phyloP scores from a whole-genome alignment of 2,113 vertebrate species.

The Himantopus leucocephalus region DNA sequence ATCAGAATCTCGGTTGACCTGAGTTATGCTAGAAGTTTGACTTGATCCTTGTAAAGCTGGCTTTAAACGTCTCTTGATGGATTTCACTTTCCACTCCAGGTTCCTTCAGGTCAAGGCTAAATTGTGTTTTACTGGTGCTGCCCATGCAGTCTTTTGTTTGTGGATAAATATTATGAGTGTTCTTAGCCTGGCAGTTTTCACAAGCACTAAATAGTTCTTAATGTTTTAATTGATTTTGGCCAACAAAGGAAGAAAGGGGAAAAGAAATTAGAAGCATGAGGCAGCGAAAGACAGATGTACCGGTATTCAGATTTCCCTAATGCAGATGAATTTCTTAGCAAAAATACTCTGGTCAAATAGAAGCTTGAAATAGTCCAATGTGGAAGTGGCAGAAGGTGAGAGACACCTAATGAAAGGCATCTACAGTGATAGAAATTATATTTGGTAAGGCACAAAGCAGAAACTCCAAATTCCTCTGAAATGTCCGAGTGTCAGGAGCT shows the following conservation, averaged over 20 bases:
- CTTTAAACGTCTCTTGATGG: not conserved
- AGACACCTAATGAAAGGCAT: not conserved
- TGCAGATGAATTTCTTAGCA: not conserved
- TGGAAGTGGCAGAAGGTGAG: not conserved
- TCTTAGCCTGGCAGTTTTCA: constrained; percentile 11
- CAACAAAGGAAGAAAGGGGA: not conserved
- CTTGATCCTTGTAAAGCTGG: not conserved
- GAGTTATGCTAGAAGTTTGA: not conserved
- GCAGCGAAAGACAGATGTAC: not conserved
- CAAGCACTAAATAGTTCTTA: not conserved
- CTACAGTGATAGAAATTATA: not conserved
- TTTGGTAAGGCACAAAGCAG: not conserved
- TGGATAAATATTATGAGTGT: constrained; percentile 23
- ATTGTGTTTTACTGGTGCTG: not conserved
- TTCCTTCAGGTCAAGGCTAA: not conserved
- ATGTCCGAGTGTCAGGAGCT: not conserved
- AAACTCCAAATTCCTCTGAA: not conserved
- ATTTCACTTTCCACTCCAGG: not conserved
- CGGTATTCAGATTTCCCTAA: not conserved
- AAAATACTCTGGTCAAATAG: not conserved
- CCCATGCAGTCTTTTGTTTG: not conserved
- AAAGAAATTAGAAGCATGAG: not conserved
- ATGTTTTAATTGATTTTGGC: not conserved
- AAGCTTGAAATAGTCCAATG: not conserved
- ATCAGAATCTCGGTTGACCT: not conserved